Evolutionary conservation across 2,888 invertebrate species (phyloP), one percentile per base, ranked within the genome.

Genomic region (Rotaria magnacalcarata): DNA sequence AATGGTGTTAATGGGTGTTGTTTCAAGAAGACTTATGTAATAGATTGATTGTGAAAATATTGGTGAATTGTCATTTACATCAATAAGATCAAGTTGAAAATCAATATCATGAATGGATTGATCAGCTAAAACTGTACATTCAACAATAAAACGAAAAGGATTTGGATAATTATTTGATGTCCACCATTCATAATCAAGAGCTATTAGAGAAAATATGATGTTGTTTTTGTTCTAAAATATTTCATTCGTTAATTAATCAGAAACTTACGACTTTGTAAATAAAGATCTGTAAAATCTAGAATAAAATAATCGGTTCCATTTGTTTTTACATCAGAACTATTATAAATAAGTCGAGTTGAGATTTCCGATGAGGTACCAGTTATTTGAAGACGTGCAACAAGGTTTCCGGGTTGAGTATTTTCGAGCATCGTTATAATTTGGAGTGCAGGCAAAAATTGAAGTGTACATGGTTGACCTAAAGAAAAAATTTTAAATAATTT

Each of bases 121-220:
- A 47, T 80, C 47, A 11, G 80, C 21, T 80, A 47, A n/a, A n/a
- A 80, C 14, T 43, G 47, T 80, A 47, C 80, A 80, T 80, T 47
- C 43, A 47, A 80, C 80, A 47, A 80, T 80, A 47, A 80, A 47
- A 80, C 80, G 80, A 21, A 80, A 80, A 1, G 80, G 80, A 80
- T 80, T 80, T 11, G 80, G 80, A 80, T 47, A 80, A 47, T 41
- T n/a, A 80, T 80, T 80, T 14, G 80, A 43, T 80, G 80, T 80
- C 80, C 80, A 80, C 80, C 80, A 80, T 47, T 80, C 80, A 80
- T 80, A 80, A 47, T 80, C 80, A n/a, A 80, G 43, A 47, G 80
- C 80, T 80, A 54, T 21, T 3, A 54, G 16, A 54, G 10, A 54
- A 19, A 54, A 54, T 5, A 54, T 21, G 7, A 21, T 3, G 5